These are phyloP conservation scores for Cryptosula pallasiana DNA, from an alignment of 2,888 invertebrate species.

Conservation along the genomic window DNA sequence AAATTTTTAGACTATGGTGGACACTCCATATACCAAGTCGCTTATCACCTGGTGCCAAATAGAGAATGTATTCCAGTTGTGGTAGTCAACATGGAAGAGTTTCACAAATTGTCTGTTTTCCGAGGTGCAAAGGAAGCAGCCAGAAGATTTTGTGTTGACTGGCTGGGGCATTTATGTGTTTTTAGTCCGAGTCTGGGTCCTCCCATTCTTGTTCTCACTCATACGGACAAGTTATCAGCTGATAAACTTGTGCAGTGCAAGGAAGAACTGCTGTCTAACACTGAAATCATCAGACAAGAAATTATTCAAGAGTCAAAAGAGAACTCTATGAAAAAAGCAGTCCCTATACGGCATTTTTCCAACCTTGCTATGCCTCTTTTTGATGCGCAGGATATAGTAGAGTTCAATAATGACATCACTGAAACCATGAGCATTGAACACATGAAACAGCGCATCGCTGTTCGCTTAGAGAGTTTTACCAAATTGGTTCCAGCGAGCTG, in stretches of 20 bases:
- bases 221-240: neutral
- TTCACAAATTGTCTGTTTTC: neutral
- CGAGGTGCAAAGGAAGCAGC: neutral
- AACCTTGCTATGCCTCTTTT: neutral
- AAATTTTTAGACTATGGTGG: neutral
- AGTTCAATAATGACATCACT: neutral
- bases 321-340: no score
- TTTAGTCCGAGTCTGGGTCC: neutral
- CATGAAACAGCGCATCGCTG: neutral
- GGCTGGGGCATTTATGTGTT: neutral
- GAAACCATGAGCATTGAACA: neutral
- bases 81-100: neutral
- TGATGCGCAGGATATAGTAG: neutral
- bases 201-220: neutral
- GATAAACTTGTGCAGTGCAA: neutral
- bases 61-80: neutral
- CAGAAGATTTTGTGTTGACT: neutral
- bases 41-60: neutral
- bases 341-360: neutral
- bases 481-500: neutral
- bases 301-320: neutral
- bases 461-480: neutral
- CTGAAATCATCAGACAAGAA: neutral
- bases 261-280: neutral
- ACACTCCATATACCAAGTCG: neutral